phyloP scores from a whole-genome alignment of 1,140 invertebrate genomes.

The Listronotus oregonensis region DNA sequence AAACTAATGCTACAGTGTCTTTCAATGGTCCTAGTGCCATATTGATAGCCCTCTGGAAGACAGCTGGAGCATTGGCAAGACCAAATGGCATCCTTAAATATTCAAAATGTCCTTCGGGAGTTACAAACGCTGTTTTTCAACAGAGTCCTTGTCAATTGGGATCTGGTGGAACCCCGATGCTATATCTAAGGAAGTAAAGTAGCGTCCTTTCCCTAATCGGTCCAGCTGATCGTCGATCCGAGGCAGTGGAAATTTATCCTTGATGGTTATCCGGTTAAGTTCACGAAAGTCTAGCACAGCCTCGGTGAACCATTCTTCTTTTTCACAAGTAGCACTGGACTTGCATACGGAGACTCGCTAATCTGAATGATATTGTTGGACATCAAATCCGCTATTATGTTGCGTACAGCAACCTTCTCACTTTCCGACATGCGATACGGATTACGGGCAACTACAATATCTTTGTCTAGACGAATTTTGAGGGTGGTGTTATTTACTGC shows the following conservation, averaged over 20 bases:
- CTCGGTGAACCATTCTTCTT: conserved; percentile 58
- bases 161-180: conserved; percentile 44
- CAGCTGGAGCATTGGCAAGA: conserved; percentile 53
- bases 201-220: conserved; percentile 28
- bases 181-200: conserved; percentile 47
- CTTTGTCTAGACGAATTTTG: no score
- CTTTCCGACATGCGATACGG: no score
- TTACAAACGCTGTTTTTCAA: conserved; percentile 47
- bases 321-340: conserved; percentile 55
- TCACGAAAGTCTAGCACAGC: conserved; percentile 60
- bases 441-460: no score
- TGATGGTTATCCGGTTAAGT: conserved; percentile 55
- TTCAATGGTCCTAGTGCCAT: conserved; percentile 6
- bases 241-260: conserved; percentile 40
- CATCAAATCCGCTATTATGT: no score
- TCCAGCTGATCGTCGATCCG: conserved; percentile 53
- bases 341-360: conserved; percentile 53
- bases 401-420: no score
- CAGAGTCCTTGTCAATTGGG: conserved; percentile 46
- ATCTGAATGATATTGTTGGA: conserved; percentile 36
- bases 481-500: no score
- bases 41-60: conserved; percentile 48
- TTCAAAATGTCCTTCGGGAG: conserved; percentile 44
- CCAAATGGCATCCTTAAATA: conserved; percentile 48
- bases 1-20: background rate